These are phyloP conservation scores for Natrix natrix DNA, from an alignment of 2,797 vertebrate species.

Conservation along the genomic window DNA sequence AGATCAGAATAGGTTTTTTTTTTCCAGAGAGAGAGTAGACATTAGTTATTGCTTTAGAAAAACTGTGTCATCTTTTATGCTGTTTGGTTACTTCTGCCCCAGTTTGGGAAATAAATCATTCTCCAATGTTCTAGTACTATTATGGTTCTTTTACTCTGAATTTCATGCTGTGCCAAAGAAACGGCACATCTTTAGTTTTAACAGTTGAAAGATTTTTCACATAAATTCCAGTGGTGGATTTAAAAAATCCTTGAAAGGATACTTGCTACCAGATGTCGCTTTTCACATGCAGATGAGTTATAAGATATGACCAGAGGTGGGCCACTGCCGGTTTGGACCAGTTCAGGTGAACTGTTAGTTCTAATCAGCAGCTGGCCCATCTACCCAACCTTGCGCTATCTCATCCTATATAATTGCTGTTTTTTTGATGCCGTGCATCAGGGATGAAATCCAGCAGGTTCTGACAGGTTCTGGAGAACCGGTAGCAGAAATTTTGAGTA, in stretches of 20 bases:
- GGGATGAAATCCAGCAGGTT: too few relatives aligned
- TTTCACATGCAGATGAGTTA: neutral
- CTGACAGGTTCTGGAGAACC: too few relatives aligned
- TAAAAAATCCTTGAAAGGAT: neutral
- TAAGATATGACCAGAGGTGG: neutral
- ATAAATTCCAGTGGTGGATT: neutral
- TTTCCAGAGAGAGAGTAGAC: neutral
- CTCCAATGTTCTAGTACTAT: neutral
- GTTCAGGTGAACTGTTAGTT: too few relatives aligned
- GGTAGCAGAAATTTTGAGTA: too few relatives aligned
- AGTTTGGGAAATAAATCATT: neutral
- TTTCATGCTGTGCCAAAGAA: neutral
- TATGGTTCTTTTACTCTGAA: neutral
- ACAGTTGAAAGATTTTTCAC: neutral
- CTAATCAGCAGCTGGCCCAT: too few relatives aligned
- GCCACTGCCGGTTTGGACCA: too few relatives aligned
- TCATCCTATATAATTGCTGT: too few relatives aligned
- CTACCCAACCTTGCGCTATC: too few relatives aligned
- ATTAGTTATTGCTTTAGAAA: neutral
- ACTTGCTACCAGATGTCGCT: neutral
- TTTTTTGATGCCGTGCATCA: too few relatives aligned
- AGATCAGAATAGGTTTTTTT: neutral
- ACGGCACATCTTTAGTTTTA: neutral
- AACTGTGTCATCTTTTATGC: neutral
- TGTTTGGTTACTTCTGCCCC: neutral